Conservation (phyloP, 2,888 invertebrate genomes). For the Dynastes hyllus region DNA sequence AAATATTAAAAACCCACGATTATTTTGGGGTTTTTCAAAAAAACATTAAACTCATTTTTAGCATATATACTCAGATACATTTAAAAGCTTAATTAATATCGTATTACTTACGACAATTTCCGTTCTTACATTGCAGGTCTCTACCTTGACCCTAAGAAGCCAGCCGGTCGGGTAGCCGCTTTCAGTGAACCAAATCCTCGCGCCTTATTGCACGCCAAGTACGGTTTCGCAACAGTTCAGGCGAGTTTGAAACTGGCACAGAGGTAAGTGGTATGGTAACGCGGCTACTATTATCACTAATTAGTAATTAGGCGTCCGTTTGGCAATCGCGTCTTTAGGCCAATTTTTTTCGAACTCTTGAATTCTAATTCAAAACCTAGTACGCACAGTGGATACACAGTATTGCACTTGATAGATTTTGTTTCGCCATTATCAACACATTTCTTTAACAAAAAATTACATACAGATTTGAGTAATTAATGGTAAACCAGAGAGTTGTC, state of each 20-base stretch:
- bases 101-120: background rate
- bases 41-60: too few species aligned
- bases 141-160: constrained; percentile 77
- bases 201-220: constrained; percentile 76
- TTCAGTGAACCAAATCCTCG: constrained; percentile 81
- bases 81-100: background rate
- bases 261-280: constrained; percentile 69
- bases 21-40: too few species aligned
- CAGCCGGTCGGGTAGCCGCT: constrained; percentile 81
- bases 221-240: constrained; percentile 81
- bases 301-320: constrained; percentile 13
- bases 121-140: constrained; percentile 73
- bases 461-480: constrained; percentile 9
- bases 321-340: constrained; percentile 26
- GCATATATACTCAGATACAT: background rate
- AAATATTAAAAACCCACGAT: background rate
- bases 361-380: background rate
- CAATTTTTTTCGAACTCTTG: background rate
- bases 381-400: background rate
- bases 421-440: background rate
- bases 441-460: background rate
- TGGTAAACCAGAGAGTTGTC: background rate
- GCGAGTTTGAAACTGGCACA: constrained; percentile 76
- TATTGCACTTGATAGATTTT: constrained; percentile 28
- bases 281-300: constrained; percentile 19